Base-by-base conservation (phyloP, 2,797 vertebrate genomes). In the Pangasius mekongensis region DNA sequence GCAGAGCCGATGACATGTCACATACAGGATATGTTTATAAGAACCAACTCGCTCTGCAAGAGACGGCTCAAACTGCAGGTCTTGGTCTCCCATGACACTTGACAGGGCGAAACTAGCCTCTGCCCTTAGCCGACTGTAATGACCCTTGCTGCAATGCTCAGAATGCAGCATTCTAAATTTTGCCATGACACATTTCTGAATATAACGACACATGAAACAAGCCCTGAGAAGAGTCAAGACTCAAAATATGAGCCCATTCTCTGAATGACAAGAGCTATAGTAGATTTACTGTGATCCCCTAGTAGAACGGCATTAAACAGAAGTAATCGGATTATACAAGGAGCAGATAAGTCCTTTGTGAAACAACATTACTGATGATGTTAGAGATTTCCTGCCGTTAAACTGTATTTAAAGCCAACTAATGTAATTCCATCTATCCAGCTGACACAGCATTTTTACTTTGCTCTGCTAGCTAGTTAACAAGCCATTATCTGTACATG, bases 351-450 rank as follows among this genome's bases (percentile, higher is more conserved):
- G 20, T 82, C 56, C 56, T 60, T 56, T 82, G 33, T 82, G 22
- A 60, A 82, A 82, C 5, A 13, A 8, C 58, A 18, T 82, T 52
- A 67, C 62, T 52, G 10, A 52, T 84, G 43, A 67, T 49, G 43
- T 67, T 49, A 66, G n/a, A 49, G 39, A 49, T 66, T 67, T 66
- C 27, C 39, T 20, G 62, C 18, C 20, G 2, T 67, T 69, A 52
- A 52, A 52, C 82, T 67, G 82, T 52, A 84, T 84, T 67, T 64
- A 67, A 67, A 33, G 56, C 36, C 80, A 82, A 39, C 36, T 43
- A 62, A 62, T 82, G 56, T 14, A 39, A 82, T 82, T 62, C 36
- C 22, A 16, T 82, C 56, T 62, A 62, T n/a, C 16, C 1, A 27
- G 47, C 82, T 67, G 43, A 84, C 47, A 22, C 82, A 52, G 62